A percentile compares a stretch with the other conserved stretches of the same genome.
Conservation (phyloP, 1,140 invertebrate genomes). For the Gryon sp. region DNA sequence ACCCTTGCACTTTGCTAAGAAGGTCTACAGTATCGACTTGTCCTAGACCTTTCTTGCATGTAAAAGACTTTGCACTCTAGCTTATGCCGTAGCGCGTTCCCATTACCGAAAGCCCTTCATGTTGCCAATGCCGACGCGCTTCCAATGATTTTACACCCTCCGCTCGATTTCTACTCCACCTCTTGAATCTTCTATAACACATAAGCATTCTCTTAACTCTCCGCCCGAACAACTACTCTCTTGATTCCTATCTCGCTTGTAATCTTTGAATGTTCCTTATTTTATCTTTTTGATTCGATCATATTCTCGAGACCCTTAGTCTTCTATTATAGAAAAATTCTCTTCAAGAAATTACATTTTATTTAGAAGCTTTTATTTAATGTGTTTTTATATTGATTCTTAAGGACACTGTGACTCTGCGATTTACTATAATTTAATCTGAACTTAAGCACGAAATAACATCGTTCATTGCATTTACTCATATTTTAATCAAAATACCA, state of each 20-base stretch:
- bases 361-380: too few relatives aligned
- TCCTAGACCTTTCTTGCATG: conserved; percentile 62
- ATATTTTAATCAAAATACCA: too few relatives aligned
- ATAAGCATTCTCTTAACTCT: conserved; percentile 46
- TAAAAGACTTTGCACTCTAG: conserved; percentile 49
- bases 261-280: conserved; percentile 15
- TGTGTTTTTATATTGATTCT: too few relatives aligned
- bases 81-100: conserved; percentile 30
- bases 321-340: background rate
- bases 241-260: conserved; percentile 30
- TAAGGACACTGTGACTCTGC: too few relatives aligned
- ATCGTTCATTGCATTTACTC: too few relatives aligned
- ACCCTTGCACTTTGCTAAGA: conserved; percentile 55
- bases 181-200: conserved; percentile 29
- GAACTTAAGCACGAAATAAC: too few relatives aligned
- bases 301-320: conserved; percentile 8
- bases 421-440: too few relatives aligned
- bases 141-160: conserved; percentile 49
- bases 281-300: conserved; percentile 18
- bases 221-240: conserved; percentile 18
- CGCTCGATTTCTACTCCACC: conserved; percentile 8
- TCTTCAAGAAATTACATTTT: too few relatives aligned
- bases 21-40: conserved; percentile 60
- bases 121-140: conserved; percentile 37
- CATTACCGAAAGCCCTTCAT: conserved; percentile 54